Evolutionary conservation across 2,113 vertebrate genomes (phyloP), one percentile per base, ranked within the genome.

Genomic region (Paramormyrops kingsleyae): DNA sequence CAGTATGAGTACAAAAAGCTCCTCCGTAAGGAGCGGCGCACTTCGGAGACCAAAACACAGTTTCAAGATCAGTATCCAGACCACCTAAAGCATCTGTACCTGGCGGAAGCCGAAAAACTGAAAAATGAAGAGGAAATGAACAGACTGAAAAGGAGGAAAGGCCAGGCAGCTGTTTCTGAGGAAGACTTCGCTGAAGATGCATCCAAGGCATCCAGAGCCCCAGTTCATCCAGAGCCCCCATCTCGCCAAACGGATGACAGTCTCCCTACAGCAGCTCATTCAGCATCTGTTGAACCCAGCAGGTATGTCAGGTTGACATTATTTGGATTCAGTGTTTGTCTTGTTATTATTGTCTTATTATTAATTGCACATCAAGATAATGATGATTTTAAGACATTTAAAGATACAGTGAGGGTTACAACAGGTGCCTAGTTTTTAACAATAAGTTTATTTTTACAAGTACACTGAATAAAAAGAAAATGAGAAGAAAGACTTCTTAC

Each of bases 71-170:
- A 94, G 39, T 99, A 98, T 31, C 99, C 98, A 2, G 98, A 99
- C 50, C 98, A 99, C 88, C 94, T 99, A 91, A 97, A 94, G 83
- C 98, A 99, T 93, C 97, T 99, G 19, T 99, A 99, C 83, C 10
- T 96, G 89, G 98, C 98, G 0, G 98, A 99, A 91, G 97, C 97
- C 8, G 92, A 97, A 94, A 95, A 92, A 90, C 94, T 98, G 19
- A 96, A 92, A 85, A 92, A 94, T n/a, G 95, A 98, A 94, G 91
- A 93, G 17, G 92, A 94, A 92, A 88, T 91, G 0, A 93, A 95
- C 27, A 91, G 93, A 88, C 83, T 91, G 2, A 93, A 87, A 49
- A 96, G 94, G 91, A 83, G 50, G 89, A 96, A 94, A 84, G 46
- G 42, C 10, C 85, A 91, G 24, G 92, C 89, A 0, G 83, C 39